Evolutionary conservation across 2,113 vertebrate genomes (phyloP).

Genomic region (Atractosteus spatula): DNA sequence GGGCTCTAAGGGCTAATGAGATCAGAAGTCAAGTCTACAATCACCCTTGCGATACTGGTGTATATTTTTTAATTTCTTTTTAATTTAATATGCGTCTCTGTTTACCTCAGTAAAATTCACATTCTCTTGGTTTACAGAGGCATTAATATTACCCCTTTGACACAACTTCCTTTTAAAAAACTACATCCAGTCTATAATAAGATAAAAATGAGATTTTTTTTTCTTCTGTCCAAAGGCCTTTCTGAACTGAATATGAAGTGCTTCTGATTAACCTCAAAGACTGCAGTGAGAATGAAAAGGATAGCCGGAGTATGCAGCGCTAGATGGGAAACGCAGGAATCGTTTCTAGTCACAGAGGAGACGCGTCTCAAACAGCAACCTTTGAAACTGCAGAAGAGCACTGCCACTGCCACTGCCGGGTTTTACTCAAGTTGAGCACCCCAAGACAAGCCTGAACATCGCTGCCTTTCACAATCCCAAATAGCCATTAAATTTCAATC

Average conservation of each 20-base stretch:
- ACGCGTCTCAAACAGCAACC: conserved; percentile 44
- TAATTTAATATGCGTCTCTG: conserved; percentile 41
- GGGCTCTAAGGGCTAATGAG: conserved; percentile 41
- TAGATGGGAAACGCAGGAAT: conserved; percentile 47
- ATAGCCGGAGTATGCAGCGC: conserved; percentile 42
- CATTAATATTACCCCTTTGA: conserved; percentile 19
- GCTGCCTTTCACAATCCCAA: conserved; percentile 82
- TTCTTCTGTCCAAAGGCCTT: neutral
- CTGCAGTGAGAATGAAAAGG: conserved; percentile 47
- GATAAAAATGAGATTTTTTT: conserved; percentile 22
- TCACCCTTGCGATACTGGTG: conserved; percentile 34
- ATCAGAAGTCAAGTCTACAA: conserved; percentile 38
- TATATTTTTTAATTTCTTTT: conserved; percentile 38
- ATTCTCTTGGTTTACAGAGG: conserved; percentile 17
- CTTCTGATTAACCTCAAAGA: conserved; percentile 57
- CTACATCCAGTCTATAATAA: conserved; percentile 35
- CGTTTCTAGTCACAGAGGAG: conserved; percentile 40
- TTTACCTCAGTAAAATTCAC: conserved; percentile 5
- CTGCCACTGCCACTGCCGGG: conserved; percentile 17
- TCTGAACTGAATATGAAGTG: conserved; percentile 45
- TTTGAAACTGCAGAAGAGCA: conserved; percentile 45
- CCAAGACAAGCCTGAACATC: conserved; percentile 70
- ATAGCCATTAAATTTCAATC: conserved; percentile 86
- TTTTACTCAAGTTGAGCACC: conserved; percentile 67
- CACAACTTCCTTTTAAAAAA: conserved; percentile 31